These are phyloP conservation scores for Hartigia nigra DNA, from an alignment of 2,888 invertebrate species.

Conservation along the genomic window DNA sequence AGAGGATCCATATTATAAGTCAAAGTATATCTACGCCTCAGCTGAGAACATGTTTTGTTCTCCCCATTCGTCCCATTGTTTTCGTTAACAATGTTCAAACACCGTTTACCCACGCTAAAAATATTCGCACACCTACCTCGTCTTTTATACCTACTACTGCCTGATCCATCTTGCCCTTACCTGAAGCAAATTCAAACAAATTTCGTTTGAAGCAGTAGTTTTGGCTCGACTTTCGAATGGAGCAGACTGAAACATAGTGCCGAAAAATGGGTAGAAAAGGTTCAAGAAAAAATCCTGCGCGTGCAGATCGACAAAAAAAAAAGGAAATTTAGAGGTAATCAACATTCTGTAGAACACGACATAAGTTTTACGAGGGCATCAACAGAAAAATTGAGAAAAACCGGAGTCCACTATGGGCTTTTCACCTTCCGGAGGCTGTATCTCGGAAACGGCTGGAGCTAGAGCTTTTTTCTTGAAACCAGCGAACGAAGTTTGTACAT, in stretches of 20 bases:
- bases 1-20: too few relatives aligned
- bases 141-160: neutral
- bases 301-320: constrained; percentile 19
- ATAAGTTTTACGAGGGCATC: constrained; percentile 33
- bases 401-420: too few relatives aligned
- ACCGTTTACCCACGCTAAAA: neutral
- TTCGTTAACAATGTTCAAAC: neutral
- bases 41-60: too few relatives aligned
- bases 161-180: neutral
- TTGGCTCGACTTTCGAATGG: neutral
- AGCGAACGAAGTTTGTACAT: too few relatives aligned
- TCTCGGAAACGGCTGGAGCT: too few relatives aligned
- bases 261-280: neutral
- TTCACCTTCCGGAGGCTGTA: too few relatives aligned
- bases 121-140: neutral
- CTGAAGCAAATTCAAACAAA: neutral
- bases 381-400: constrained; percentile 32
- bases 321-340: constrained; percentile 29
- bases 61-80: neutral
- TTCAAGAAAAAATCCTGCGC: neutral
- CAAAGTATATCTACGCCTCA: neutral
- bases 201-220: neutral
- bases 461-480: too few relatives aligned
- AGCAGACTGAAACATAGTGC: neutral
- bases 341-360: constrained; percentile 26